Evolutionary conservation across 1,140 invertebrate species (phyloP).

Genomic region (Cydia fagiglandana): DNA sequence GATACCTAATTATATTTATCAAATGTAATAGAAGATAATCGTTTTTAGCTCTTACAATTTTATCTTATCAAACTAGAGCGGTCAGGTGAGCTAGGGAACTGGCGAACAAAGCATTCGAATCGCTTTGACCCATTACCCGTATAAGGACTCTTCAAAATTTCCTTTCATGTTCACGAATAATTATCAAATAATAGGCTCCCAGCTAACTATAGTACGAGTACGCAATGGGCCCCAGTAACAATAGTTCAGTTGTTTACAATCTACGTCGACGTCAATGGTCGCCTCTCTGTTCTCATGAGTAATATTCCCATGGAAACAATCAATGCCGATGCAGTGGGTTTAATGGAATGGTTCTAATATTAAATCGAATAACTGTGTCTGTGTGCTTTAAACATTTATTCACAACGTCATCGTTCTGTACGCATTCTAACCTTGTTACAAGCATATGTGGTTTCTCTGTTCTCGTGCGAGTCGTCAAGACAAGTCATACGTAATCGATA

Average conservation of each 20-base stretch:
- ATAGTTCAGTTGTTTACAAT: slow-evolving; percentile 34
- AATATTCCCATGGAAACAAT: slow-evolving; percentile 63
- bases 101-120: background rate
- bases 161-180: slow-evolving; percentile 6
- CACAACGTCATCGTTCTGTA: slow-evolving; percentile 12
- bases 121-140: background rate
- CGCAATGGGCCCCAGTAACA: slow-evolving; percentile 11
- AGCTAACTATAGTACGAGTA: slow-evolving; percentile 3
- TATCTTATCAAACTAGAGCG: background rate
- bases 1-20: slow-evolving; percentile 34
- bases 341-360: slow-evolving; percentile 54
- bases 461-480: slow-evolving; percentile 18
- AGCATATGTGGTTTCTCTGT: slow-evolving; percentile 6
- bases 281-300: slow-evolving; percentile 58
- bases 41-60: background rate
- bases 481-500: slow-evolving; percentile 19
- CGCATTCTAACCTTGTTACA: slow-evolving; percentile 18
- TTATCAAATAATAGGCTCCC: slow-evolving; percentile 9
- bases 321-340: slow-evolving; percentile 55
- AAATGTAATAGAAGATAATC: background rate
- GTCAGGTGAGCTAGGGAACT: background rate
- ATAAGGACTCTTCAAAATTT: slow-evolving; percentile 6
- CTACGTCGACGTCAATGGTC: slow-evolving; percentile 47
- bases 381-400: slow-evolving; percentile 11
- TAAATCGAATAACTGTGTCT: slow-evolving; percentile 50